These are phyloP conservation scores for Mormyrus iriodes DNA, from an alignment of 2,113 vertebrate genomes.

Conservation along the genomic window DNA sequence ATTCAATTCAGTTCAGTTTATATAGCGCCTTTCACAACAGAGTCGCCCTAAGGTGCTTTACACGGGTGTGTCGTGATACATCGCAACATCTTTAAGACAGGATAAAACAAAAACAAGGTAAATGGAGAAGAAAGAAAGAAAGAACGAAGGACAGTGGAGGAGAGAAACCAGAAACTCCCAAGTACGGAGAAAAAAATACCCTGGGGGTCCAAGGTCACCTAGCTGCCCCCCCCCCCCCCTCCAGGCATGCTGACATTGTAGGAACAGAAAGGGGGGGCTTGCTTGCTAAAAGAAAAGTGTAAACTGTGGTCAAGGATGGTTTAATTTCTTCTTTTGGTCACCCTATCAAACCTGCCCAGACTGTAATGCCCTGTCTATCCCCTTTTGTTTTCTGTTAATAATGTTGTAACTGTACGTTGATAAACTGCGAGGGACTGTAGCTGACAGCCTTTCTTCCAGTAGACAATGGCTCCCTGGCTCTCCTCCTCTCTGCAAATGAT, in stretches of 20 bases:
- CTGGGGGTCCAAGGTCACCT: not conserved
- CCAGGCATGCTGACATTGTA: no score
- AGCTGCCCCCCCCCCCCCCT: no score
- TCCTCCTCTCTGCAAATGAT: not conserved
- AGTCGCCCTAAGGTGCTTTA: no score
- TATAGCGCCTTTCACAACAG: not conserved
- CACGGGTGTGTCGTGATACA: not conserved
- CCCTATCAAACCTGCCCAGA: not conserved
- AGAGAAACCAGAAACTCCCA: not conserved
- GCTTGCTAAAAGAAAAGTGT: not conserved
- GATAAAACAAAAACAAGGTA: not conserved
- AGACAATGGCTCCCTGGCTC: not conserved
- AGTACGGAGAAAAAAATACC: not conserved
- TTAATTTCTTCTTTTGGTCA: not conserved
- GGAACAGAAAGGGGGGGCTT: no score
- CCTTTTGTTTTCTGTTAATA: not conserved
- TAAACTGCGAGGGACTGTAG: not conserved
- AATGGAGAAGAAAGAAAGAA: not conserved
- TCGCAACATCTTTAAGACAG: not conserved
- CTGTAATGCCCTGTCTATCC: not conserved
- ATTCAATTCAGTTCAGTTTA: not conserved
- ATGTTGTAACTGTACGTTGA: not conserved
- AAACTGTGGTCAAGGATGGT: not conserved
- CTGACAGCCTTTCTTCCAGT: not conserved
- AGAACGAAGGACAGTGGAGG: not conserved